phyloP scores from a whole-genome alignment of 1,140 invertebrate species.

The Ips nitidus region DNA sequence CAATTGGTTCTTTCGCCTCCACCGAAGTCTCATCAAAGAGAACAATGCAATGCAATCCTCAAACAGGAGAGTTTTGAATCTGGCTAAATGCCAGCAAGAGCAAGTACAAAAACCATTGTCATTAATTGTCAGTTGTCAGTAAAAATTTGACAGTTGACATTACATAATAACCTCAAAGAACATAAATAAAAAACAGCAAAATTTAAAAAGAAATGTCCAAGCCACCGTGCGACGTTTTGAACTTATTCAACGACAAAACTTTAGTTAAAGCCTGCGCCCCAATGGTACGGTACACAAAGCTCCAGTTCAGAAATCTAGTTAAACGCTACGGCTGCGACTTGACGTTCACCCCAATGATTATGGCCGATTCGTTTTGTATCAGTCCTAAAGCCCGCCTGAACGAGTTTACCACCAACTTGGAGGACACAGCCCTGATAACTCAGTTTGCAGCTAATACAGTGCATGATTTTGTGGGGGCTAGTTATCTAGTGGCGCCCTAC shows the following conservation, averaged over 20 bases:
- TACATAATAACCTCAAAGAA: too few species aligned
- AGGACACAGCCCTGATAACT: conserved; percentile 83
- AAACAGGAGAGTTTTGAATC: too few species aligned
- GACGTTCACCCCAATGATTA: conserved; percentile 94
- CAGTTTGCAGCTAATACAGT: conserved; percentile 92
- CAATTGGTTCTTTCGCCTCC: too few species aligned
- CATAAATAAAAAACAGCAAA: too few species aligned
- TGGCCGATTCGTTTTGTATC: conserved; percentile 89
- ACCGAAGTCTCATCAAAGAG: too few species aligned
- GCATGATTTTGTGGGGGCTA: conserved; percentile 80
- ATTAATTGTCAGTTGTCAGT: too few species aligned
- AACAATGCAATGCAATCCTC: too few species aligned
- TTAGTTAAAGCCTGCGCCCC: conserved; percentile 85
- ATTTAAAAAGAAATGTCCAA: neutral
- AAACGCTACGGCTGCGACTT: conserved; percentile 85
- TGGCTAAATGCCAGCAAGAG: too few species aligned
- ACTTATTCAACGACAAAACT: conserved; percentile 65
- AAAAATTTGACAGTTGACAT: too few species aligned
- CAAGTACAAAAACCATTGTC: too few species aligned
- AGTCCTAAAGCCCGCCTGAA: conserved; percentile 83
- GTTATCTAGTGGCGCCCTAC: conserved; percentile 82
- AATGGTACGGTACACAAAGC: conserved; percentile 95
- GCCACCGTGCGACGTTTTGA: conserved; percentile 55
- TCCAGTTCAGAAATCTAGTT: conserved; percentile 83
- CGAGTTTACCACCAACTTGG: conserved; percentile 82